A percentile compares a stretch with the other conserved stretches of the same genome.
Evolutionary conservation across 2,888 invertebrate genomes (phyloP).

Genomic region (Standfussiana lucernea): DNA sequence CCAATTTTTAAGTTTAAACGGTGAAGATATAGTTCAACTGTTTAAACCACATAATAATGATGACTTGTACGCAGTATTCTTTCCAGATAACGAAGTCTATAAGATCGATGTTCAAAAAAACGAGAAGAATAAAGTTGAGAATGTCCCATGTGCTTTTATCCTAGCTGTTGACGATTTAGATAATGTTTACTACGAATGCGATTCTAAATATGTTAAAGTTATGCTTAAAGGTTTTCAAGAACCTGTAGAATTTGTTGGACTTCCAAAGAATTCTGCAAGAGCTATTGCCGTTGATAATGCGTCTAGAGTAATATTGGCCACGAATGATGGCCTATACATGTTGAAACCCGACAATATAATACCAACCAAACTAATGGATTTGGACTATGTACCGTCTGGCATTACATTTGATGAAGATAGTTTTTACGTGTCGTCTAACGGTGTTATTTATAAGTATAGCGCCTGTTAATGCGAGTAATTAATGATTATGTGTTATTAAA

Average conservation of each 20-base stretch:
- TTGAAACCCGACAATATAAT: slow-evolving; percentile 82
- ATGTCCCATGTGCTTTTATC: slow-evolving; percentile 85
- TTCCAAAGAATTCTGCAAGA: slow-evolving; percentile 83
- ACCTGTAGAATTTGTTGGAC: slow-evolving; percentile 85
- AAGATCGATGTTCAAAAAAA: slow-evolving; percentile 78
- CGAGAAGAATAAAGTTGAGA: slow-evolving; percentile 80
- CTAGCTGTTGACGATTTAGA: slow-evolving; percentile 83
- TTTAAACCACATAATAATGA: slow-evolving; percentile 79
- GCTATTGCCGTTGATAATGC: slow-evolving; percentile 78
- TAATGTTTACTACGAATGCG: slow-evolving; percentile 86
- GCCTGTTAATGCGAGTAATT: slow-evolving; percentile 63
- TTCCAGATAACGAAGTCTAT: slow-evolving; percentile 84
- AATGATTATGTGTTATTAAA: slow-evolving; percentile 18
- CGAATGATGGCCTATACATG: slow-evolving; percentile 85
- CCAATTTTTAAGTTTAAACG: slow-evolving; percentile 80
- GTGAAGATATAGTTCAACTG: slow-evolving; percentile 86
- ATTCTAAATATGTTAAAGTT: slow-evolving; percentile 87
- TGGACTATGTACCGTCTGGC: slow-evolving; percentile 84
- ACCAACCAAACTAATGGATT: slow-evolving; percentile 84
- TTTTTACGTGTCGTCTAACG: slow-evolving; percentile 81
- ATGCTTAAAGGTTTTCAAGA: slow-evolving; percentile 85
- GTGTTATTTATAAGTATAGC: slow-evolving; percentile 83
- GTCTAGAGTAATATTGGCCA: slow-evolving; percentile 79
- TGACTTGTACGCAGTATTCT: slow-evolving; percentile 82
- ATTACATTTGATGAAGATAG: slow-evolving; percentile 77